Evolutionary conservation across 2,113 vertebrate species (phyloP).

Genomic region (Chlamydotis undulata): DNA sequence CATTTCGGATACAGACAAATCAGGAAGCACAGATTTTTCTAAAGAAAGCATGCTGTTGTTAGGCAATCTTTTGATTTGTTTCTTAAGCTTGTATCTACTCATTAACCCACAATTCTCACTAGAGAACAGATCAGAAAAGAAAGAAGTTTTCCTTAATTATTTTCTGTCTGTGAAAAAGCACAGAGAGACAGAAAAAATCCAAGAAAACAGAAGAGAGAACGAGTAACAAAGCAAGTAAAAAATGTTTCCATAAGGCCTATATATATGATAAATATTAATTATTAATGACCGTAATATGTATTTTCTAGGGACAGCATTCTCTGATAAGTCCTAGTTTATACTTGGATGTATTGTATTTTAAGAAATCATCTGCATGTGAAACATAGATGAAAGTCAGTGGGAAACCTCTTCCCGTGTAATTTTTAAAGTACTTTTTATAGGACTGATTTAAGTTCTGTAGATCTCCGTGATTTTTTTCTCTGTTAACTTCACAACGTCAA

Average conservation of each 20-base stretch:
- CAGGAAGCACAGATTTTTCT: constrained; percentile 21
- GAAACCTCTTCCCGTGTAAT: not conserved
- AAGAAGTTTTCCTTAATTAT: constrained; percentile 1
- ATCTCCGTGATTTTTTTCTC: not conserved
- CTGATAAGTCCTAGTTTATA: not conserved
- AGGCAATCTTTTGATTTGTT: constrained; percentile 29
- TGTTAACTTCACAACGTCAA: not conserved
- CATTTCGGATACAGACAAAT: not conserved
- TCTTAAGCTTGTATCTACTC: constrained; percentile 9
- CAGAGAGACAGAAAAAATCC: not conserved
- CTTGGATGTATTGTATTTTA: not conserved
- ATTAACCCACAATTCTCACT: constrained; percentile 2
- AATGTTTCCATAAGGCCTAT: not conserved
- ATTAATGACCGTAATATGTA: not conserved
- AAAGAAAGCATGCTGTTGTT: constrained; percentile 33
- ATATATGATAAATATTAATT: not conserved
- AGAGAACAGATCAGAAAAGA: not conserved
- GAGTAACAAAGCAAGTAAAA: not conserved
- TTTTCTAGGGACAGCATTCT: not conserved
- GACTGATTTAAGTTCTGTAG: not conserved
- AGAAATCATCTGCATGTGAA: not conserved
- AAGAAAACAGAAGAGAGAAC: not conserved
- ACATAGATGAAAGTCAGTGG: not conserved
- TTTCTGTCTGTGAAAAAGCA: not conserved
- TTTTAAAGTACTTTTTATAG: not conserved